Percentiles rank a stretch among this genome's conserved stretches.
Conservation (phyloP, 2,888 invertebrate species). For the Metalampra italica region DNA sequence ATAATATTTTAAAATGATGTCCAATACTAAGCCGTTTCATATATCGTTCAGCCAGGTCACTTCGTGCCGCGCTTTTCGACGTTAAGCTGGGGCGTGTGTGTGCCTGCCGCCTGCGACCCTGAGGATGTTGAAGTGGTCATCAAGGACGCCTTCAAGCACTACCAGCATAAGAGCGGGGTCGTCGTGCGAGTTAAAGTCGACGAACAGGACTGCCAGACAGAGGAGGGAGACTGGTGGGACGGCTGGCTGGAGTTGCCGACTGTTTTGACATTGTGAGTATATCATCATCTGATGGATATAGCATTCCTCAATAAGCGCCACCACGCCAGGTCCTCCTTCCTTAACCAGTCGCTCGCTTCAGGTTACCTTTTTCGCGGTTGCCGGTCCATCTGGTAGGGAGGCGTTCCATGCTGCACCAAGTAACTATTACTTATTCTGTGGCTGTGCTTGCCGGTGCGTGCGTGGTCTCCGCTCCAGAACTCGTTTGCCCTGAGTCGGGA, state of each 20-base stretch:
- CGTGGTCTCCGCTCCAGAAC: too few relatives aligned
- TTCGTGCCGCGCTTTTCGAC: slow-evolving; percentile 85
- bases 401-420: too few relatives aligned
- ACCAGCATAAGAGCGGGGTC: slow-evolving; percentile 78
- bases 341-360: too few relatives aligned
- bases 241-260: slow-evolving; percentile 60
- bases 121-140: slow-evolving; percentile 78
- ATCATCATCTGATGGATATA: neutral
- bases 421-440: too few relatives aligned
- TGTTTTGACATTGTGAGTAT: slow-evolving; percentile 60
- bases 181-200: slow-evolving; percentile 81
- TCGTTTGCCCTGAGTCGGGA: too few relatives aligned
- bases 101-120: slow-evolving; percentile 81
- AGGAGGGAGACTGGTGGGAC: slow-evolving; percentile 55
- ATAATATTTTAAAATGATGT: neutral
- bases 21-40: slow-evolving; percentile 36
- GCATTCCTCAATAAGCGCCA: too few relatives aligned
- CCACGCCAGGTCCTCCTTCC: too few relatives aligned
- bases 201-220: slow-evolving; percentile 80
- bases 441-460: too few relatives aligned
- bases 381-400: too few relatives aligned
- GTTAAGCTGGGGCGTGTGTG: slow-evolving; percentile 84
- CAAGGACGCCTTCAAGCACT: slow-evolving; percentile 77
- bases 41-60: slow-evolving; percentile 82
- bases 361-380: too few relatives aligned